Conservation (phyloP, 2,888 invertebrate genomes). For the Folsomia manolachei region DNA sequence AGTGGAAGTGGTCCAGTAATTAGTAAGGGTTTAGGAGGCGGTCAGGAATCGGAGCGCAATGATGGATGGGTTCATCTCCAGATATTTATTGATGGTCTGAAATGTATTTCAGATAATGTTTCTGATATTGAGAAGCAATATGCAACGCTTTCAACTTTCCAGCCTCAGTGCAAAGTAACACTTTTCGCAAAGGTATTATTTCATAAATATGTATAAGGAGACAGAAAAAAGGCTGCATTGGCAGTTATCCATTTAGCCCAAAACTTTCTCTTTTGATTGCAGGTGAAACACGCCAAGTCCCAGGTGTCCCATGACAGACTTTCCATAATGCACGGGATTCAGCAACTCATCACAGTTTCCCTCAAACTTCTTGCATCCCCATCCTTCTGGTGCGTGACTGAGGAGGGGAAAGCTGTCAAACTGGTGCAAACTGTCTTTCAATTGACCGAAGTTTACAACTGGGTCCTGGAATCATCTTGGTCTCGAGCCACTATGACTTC, state of each 20-base stretch:
- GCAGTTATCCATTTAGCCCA: too few species aligned
- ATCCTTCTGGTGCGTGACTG: slow-evolving; percentile 29
- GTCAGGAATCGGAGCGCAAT: slow-evolving; percentile 10
- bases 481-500: slow-evolving; percentile 7
- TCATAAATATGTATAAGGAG: background rate
- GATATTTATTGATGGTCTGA: slow-evolving; percentile 41
- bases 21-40: background rate
- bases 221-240: background rate
- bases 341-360: slow-evolving; percentile 33
- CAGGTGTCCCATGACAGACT: slow-evolving; percentile 46
- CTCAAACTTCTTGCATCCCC: slow-evolving; percentile 39
- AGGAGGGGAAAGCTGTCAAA: slow-evolving; percentile 19
- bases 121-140: slow-evolving; percentile 48
- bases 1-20: too few species aligned
- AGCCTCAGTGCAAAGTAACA: slow-evolving; percentile 50
- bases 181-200: slow-evolving; percentile 45
- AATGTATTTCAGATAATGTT: slow-evolving; percentile 46
- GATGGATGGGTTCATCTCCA: slow-evolving; percentile 38
- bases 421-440: slow-evolving; percentile 39
- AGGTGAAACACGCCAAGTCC: slow-evolving; percentile 49
- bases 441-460: slow-evolving; percentile 47
- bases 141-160: slow-evolving; percentile 46
- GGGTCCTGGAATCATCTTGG: slow-evolving; percentile 43
- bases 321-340: slow-evolving; percentile 42
- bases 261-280: slow-evolving; percentile 1